phyloP scores from a whole-genome alignment of 2,888 invertebrate genomes.

The Ecliptopera silaceata region DNA sequence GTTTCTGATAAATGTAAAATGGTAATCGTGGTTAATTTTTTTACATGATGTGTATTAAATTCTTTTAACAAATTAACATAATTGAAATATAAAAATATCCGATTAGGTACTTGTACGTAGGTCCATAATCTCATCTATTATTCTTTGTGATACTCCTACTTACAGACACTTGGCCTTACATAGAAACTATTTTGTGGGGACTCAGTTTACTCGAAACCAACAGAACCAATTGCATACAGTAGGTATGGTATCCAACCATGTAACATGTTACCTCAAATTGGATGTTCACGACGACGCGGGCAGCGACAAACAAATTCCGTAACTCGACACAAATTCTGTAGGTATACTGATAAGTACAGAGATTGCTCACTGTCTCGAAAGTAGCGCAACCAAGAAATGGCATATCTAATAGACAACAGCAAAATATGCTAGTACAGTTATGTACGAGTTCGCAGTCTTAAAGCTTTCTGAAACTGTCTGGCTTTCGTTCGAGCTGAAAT shows the following conservation, averaged over 20 bases:
- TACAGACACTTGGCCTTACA: too few relatives aligned
- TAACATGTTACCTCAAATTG: slow-evolving; percentile 49
- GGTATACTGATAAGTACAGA: slow-evolving; percentile 15
- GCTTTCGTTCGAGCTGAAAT: slow-evolving; percentile 4
- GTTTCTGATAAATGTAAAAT: too few relatives aligned
- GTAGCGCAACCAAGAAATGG: slow-evolving; percentile 10
- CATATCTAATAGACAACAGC: neutral
- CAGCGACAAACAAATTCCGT: slow-evolving; percentile 44
- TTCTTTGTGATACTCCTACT: too few relatives aligned
- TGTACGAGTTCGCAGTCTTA: neutral
- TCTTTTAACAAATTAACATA: too few relatives aligned
- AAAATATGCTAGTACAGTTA: neutral
- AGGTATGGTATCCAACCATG: slow-evolving; percentile 38
- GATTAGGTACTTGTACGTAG: too few relatives aligned
- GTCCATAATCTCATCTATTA: too few relatives aligned
- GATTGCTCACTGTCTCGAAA: slow-evolving; percentile 18
- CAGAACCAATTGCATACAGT: slow-evolving; percentile 19
- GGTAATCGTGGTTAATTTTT: too few relatives aligned
- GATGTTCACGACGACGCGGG: slow-evolving; percentile 47
- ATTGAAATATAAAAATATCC: too few relatives aligned
- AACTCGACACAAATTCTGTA: slow-evolving; percentile 43
- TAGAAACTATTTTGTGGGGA: too few relatives aligned
- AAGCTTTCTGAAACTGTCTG: neutral
- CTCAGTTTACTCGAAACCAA: slow-evolving; percentile 26
- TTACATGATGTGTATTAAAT: too few relatives aligned